These are phyloP conservation scores for Lordiphosa andalusiaca DNA, from an alignment of 2,888 invertebrate species.

Conservation along the genomic window DNA sequence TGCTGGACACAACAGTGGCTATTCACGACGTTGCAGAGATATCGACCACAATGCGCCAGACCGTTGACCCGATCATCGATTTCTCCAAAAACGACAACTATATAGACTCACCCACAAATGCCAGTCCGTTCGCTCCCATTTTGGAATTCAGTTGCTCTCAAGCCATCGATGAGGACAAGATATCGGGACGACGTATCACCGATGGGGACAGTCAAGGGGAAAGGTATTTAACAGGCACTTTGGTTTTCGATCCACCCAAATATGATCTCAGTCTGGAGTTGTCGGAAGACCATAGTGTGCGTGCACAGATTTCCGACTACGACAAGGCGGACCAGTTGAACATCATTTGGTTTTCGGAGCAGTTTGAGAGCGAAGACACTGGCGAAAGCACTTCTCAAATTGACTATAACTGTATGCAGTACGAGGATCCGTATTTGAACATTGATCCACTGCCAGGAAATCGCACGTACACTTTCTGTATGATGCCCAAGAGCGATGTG, in stretches of 20 bases:
- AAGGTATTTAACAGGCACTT: constrained; percentile 8
- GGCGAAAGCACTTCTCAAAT: constrained; percentile 20
- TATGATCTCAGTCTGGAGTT: constrained; percentile 64
- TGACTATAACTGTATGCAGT: constrained; percentile 68
- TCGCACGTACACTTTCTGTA: constrained; percentile 76
- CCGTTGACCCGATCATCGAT: background rate
- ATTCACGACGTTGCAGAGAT: background rate
- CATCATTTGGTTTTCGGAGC: constrained; percentile 76
- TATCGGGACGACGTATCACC: background rate
- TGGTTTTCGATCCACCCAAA: constrained; percentile 59
- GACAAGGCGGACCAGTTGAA: constrained; percentile 34
- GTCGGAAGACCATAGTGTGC: constrained; percentile 49
- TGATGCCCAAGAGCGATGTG: constrained; percentile 43
- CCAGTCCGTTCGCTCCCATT: constrained; percentile 9
- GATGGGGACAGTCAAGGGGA: background rate
- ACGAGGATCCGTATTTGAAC: constrained; percentile 52
- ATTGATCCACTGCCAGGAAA: constrained; percentile 56
- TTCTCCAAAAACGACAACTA: background rate
- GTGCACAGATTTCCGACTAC: constrained; percentile 51
- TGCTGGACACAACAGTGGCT: background rate
- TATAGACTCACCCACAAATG: constrained; percentile 7
- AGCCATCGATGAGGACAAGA: constrained; percentile 18
- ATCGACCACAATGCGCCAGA: constrained; percentile 7
- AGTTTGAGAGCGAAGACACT: constrained; percentile 4
- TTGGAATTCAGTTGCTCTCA: constrained; percentile 37